Evolutionary conservation across 2,113 vertebrate genomes (phyloP), one percentile per base, ranked within the genome.

Genomic region (Sphaerodactylus townsendi): DNA sequence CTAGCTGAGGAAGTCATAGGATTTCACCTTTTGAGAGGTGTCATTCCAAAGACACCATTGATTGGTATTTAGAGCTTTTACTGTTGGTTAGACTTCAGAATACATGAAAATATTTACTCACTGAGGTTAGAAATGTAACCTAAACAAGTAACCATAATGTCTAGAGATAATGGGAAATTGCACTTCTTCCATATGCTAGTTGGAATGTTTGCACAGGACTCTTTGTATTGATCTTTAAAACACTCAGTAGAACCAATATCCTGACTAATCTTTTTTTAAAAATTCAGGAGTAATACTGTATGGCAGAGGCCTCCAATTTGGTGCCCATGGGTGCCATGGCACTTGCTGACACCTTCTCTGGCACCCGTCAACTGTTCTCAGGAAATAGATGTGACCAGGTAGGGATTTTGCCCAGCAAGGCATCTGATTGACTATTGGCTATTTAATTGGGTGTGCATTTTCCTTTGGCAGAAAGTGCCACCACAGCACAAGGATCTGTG

Each of bases 201-300:
- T 77, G 83, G 19, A 62, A 72, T 73, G 28, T 53, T 33, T 68
- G 62, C 28, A 41, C 19, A 33, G 44, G 3, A 19, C 23, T 37
- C 74, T 75, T 37, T 19, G 4, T 41, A 30, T 41, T 41, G 50
- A 44, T n/a, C 30, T 53, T 35, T 4, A 70, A 74, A 76, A 35
- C 2, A 50, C 35, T 6, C 19, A 66, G 21, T 77, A 37, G 68
- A 17, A 1, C 0, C 15, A 10, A 62, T 0, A 41, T 53, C 23
- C 50, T 15, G 33, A 39, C 4, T 28, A 78, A 62, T 1, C 17
- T 7, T 0, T 83, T 85, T 35, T 28, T n/a, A n/a, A n/a, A 65
- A 14, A 2, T 85, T 82, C 82, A 44, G 33, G 28, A 46, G 7
- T 10, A 30, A 21, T 30, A 76, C 15, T 75, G 8, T 3, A 74